Base-by-base conservation (phyloP, 1,140 invertebrate species). In the Leptinotarsa undecemlineata region DNA sequence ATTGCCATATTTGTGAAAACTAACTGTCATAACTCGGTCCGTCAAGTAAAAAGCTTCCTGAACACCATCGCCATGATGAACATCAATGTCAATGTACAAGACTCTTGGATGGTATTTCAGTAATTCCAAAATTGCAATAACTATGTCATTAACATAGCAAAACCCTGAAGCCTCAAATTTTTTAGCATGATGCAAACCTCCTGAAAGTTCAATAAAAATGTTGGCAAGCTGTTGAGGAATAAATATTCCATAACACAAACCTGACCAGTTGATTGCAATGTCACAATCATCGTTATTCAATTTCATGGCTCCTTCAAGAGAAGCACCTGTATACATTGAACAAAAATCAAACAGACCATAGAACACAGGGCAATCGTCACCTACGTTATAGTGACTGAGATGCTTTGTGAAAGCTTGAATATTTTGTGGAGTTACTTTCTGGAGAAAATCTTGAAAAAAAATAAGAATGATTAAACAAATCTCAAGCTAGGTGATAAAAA, bases 41-140 rank as follows among this genome's bases (percentile, higher is more conserved):
- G 98, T 99, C 1, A 98, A 87, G 84, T 99, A 99, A 87, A 99
- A 99, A 1, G 98, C 98, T 87, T 99, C 98, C 86, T 99, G 97
- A 0, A 99, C 98, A 1, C 98, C 98, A 87, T 99, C 98, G 0
- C 98, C 98, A 86, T 99, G 98, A 86, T 99, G 98, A 11, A 99
- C 98, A 82, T 99, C 98, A 78, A 99, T 99, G 83, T 99, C 98
- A 74, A 99, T 98, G 82, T 99, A 99, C 15, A 99, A 86, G 14
- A 99, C 98, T 78, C 98, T 87, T 1, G 96, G 93, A 86, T 98
- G 94, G 83, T 97, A 97, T 84, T 97, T 98, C 0, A 99, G 86
- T 15, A 99, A 87, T 86, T 99, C 98, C 71, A 99, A 86, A 80
- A 99, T 99, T 1, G 94, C 97, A 76, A 99, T 96, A 0, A 99